phyloP scores from a whole-genome alignment of 1,140 invertebrate genomes.

The Drosophila subobscura region DNA sequence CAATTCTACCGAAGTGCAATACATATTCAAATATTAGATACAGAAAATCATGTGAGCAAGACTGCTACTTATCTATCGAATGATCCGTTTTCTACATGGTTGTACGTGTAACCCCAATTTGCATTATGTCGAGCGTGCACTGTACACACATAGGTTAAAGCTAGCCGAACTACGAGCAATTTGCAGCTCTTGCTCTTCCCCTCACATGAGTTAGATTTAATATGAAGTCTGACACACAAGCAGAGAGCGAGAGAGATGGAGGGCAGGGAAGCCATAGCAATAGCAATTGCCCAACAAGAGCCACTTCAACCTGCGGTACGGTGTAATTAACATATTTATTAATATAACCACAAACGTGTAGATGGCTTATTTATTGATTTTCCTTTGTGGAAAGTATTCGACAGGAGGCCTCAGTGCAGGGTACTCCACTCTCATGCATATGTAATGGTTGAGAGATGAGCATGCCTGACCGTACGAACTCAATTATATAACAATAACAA shows the following conservation, averaged over 20 bases:
- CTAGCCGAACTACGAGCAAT: conserved; percentile 7
- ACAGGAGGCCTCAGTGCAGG: conserved; percentile 7
- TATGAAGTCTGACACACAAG: conserved; percentile 28
- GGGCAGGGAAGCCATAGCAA: conserved; percentile 25
- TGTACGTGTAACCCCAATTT: too few relatives aligned
- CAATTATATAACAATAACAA: conserved; percentile 69
- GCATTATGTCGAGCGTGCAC: too few relatives aligned
- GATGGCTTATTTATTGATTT: conserved; percentile 25
- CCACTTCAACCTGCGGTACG: conserved; percentile 17
- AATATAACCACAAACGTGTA: background rate
- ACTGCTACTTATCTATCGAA: too few relatives aligned
- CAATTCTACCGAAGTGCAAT: too few relatives aligned
- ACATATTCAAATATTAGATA: background rate
- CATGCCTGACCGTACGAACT: background rate
- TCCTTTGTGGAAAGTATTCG: background rate
- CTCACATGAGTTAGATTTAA: conserved; percentile 30
- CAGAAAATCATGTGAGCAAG: conserved; percentile 1
- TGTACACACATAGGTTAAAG: too few relatives aligned
- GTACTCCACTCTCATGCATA: background rate
- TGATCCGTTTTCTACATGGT: too few relatives aligned
- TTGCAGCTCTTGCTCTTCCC: conserved; percentile 16
- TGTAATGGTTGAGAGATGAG: background rate
- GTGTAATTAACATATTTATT: conserved; percentile 31
- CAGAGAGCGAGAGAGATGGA: conserved; percentile 1
- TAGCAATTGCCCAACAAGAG: conserved; percentile 21